Evolutionary conservation across 1,140 invertebrate genomes (phyloP), one percentile per base, ranked within the genome.

Genomic region (Paraescarpia echinospica): DNA sequence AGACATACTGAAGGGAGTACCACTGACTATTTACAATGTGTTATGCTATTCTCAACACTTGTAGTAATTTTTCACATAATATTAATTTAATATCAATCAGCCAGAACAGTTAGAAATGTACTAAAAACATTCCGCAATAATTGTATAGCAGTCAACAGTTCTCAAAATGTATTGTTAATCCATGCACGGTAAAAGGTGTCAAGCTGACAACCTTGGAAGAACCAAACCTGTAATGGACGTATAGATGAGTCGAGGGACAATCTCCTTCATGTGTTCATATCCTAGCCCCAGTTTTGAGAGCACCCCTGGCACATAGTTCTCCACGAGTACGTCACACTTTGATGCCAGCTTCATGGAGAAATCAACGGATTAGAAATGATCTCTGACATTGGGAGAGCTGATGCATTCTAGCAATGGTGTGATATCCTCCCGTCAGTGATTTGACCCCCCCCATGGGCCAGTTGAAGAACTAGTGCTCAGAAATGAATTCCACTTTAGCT

Each of bases 221-320:
- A 34, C 92, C 92, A 92, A 93, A 97, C 96, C 99, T 93, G 98
- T 98, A 77, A 99, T 97, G 0, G 99, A 98, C 96, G 98, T 99
- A 95, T 99, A 99, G 93, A 99, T 97, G 22, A 99, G 96, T 89
- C 97, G 96, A 0, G 98, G 98, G 93, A 98, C 98, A 14, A 98
- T 94, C 92, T 96, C 94, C 31, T 97, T 97, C 35, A 99, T 94
- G 31, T 97, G 96, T 9, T 98, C 96, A 95, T 99, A 99, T 34
- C 98, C 98, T 91, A 99, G 95, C 9, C 97, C 97, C 91, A 98
- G 96, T 92, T 97, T 95, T 35, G 97, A 97, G 93, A 99, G 95
- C 94, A 98, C 98, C 0, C 98, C 98, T 31, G 99, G 99, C 0
- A 99, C 96, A 96, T 98, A 99, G 96, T 99, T 99, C 95, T 99